Evolutionary conservation across 2,113 vertebrate genomes (phyloP).

Genomic region (Rhabdornis inornatus): DNA sequence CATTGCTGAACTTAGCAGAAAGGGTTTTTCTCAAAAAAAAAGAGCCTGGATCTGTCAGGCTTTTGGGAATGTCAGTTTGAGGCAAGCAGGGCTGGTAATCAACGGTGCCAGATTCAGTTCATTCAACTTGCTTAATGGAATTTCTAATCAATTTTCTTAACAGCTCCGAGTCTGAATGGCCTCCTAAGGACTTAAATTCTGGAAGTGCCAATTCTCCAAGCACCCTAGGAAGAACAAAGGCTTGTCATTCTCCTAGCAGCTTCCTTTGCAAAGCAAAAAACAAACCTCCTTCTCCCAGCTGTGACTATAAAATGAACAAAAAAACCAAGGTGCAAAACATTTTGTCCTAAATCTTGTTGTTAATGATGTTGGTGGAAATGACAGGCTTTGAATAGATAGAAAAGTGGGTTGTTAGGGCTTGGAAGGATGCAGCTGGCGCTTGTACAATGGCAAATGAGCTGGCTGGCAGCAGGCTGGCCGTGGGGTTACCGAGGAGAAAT

Average conservation of each 20-base stretch:
- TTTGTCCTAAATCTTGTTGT: constrained; percentile 12
- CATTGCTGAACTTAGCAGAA: background rate
- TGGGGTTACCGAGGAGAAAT: constrained; percentile 16
- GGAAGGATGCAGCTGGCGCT: constrained; percentile 50
- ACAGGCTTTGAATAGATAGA: background rate
- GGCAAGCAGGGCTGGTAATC: background rate
- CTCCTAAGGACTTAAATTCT: constrained; percentile 27
- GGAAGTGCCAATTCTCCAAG: constrained; percentile 11
- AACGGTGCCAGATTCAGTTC: background rate
- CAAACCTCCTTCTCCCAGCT: constrained; percentile 48
- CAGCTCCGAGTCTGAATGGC: background rate
- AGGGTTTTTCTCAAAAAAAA: background rate
- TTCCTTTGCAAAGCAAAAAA: constrained; percentile 15
- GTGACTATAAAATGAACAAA: background rate
- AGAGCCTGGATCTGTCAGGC: background rate
- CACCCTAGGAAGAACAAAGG: constrained; percentile 29
- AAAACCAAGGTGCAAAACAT: constrained; percentile 31
- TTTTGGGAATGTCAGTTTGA: background rate
- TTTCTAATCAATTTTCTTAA: constrained; percentile 41
- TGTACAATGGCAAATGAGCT: background rate
- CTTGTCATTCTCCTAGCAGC: constrained; percentile 8
- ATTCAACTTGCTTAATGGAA: background rate
- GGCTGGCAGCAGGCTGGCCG: background rate
- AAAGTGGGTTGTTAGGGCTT: constrained; percentile 27
- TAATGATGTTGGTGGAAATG: constrained; percentile 35